Percentiles rank a stretch among this genome's conserved stretches.
phyloP scores from a whole-genome alignment of 2,113 vertebrate genomes.

The Hystrix brachyura region DNA sequence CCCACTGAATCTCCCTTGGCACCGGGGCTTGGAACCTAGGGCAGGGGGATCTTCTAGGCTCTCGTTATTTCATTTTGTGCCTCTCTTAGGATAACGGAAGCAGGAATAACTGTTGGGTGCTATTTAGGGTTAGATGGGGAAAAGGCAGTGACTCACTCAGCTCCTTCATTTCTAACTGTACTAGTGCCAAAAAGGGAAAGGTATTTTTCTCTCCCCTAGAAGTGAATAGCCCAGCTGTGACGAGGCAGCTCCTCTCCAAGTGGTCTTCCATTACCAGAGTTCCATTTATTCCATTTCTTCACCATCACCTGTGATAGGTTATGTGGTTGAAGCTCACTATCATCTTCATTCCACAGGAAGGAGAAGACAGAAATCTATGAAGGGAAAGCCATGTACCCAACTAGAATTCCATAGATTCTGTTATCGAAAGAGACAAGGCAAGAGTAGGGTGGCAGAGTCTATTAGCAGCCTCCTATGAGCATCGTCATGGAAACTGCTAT shows the following conservation, averaged over 20 bases:
- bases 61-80: neutral
- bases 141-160: neutral
- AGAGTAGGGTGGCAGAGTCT: neutral
- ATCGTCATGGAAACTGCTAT: neutral
- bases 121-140: neutral
- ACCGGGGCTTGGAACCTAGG: neutral
- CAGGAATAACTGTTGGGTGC: neutral
- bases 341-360: neutral
- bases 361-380: neutral
- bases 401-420: neutral
- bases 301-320: neutral
- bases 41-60: neutral
- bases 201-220: neutral
- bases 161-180: neutral
- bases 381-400: neutral
- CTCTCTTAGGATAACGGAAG: neutral
- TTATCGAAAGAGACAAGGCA: neutral
- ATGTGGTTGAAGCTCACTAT: neutral
- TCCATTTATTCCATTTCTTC: neutral
- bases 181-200: neutral
- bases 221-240: neutral
- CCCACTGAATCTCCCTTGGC: neutral
- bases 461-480: accelerated
- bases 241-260: accelerated
- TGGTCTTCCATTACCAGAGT: neutral